These are phyloP conservation scores for Liposcelis brunnea DNA, from an alignment of 2,888 invertebrate genomes.

Conservation along the genomic window DNA sequence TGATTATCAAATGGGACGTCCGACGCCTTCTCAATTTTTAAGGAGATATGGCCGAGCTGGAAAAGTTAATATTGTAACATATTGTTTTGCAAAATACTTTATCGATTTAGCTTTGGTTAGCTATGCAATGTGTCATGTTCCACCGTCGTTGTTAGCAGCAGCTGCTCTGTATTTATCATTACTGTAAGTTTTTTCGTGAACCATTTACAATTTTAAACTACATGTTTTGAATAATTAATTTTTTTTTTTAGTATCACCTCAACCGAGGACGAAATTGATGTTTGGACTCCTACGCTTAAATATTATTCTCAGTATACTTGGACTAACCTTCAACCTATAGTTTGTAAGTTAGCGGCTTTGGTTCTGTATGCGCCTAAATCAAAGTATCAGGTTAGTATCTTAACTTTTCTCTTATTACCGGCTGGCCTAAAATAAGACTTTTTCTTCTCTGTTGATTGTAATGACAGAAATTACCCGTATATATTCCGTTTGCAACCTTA, in stretches of 20 bases:
- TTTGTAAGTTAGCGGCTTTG: conserved; percentile 48
- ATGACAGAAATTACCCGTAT: too few species aligned
- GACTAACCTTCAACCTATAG: conserved; percentile 46
- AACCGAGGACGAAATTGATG: conserved; percentile 25
- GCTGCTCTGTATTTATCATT: conserved; percentile 62
- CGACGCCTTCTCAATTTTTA: conserved; percentile 76
- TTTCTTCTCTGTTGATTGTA: too few species aligned
- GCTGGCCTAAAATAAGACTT: too few species aligned
- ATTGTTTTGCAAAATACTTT: conserved; percentile 59
- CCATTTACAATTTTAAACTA: conserved; percentile 13
- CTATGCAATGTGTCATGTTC: conserved; percentile 56
- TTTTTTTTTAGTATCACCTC: conserved; percentile 22
- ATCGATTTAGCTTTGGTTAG: conserved; percentile 70
- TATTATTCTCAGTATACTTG: conserved; percentile 62
- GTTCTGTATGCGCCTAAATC: conserved; percentile 48
- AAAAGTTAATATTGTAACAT: conserved; percentile 17
- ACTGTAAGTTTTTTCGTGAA: conserved; percentile 24
- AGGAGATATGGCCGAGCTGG: conserved; percentile 51
- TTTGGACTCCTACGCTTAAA: conserved; percentile 58
- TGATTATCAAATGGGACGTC: conserved; percentile 67
- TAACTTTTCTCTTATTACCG: background rate
- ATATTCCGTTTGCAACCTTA: too few species aligned
- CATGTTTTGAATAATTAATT: conserved; percentile 23
- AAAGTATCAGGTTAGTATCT: conserved; percentile 39
- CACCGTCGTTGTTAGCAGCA: conserved; percentile 71